Base-by-base conservation (phyloP, 1,140 invertebrate genomes). In the Portunus trituberculatus region DNA sequence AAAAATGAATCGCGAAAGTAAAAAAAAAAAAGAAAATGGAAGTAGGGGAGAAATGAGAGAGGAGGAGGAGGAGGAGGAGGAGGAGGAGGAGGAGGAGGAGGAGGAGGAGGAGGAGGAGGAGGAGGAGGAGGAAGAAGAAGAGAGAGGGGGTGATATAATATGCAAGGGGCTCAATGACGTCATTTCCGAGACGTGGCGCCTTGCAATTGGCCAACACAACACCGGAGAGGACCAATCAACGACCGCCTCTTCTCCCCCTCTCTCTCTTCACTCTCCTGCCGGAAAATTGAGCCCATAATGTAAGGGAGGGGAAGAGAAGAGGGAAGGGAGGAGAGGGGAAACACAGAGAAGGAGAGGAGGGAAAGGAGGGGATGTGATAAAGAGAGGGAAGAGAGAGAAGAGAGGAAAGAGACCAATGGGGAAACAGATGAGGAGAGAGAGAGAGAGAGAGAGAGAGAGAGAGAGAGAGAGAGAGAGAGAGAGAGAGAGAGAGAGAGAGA, bases 201-300 rank as follows among this genome's bases (percentile, higher is more conserved):
- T 76, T 76, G 20, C 67, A 76, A 76, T 76, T 76, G 67, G 67
- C 67, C 67, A n/a, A 76, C 67, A 76, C 67, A 76, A 76, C 67
- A 76, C 4, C 67, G 67, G n/a, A 7, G n/a, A n/a, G 67, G 67
- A 76, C 67, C 67, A 76, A 76, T 76, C 67, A 76, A n/a, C 67
- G 25, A 7, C n/a, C 67, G 20, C 67, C 67, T 76, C 67, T 20
- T 8, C 20, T 25, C 67, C 8, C n/a, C 67, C 67, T n/a, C 67
- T n/a, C 67, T 76, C 67, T 76, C 67, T 76, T 76, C 25, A 76
- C 20, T 76, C 67, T 76, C 20, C 20, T n/a, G 67, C 20, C 67
- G 67, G 67, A 76, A n/a, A 76, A 76, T 76, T 76, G 67, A 25
- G 67, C 16, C 67, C 25, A n/a, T 76, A 76, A 76, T 76, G 67